Conservation (phyloP, 2,888 invertebrate genomes). For the Labia minor region DNA sequence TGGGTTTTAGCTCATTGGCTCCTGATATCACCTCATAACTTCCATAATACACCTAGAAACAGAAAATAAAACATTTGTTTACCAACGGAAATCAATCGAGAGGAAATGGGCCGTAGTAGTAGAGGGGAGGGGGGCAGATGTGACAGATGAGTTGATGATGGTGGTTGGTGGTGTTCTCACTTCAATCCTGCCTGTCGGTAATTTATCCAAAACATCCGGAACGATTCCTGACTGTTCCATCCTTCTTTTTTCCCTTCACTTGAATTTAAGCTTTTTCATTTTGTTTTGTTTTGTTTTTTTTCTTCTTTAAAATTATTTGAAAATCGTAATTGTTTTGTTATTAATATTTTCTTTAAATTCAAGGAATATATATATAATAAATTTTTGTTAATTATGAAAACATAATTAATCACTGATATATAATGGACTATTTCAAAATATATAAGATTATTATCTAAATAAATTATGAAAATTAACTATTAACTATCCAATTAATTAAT, state of each 20-base stretch:
- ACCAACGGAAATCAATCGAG: not conserved
- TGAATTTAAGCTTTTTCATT: too few relatives aligned
- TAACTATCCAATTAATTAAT: too few relatives aligned
- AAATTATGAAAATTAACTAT: too few relatives aligned
- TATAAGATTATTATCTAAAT: too few relatives aligned
- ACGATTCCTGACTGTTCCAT: slow-evolving; percentile 1
- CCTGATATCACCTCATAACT: not conserved
- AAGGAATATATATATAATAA: too few relatives aligned
- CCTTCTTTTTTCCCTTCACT: not conserved
- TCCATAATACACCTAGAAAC: not conserved
- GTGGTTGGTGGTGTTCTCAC: not conserved
- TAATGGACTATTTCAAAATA: too few relatives aligned
- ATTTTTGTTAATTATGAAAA: too few relatives aligned
- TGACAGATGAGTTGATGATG: not conserved
- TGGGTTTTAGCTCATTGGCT: not conserved
- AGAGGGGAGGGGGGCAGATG: not conserved
- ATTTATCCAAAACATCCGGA: not conserved
- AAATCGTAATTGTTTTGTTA: too few relatives aligned
- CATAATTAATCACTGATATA: too few relatives aligned
- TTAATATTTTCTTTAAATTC: too few relatives aligned
- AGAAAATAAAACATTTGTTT: not conserved
- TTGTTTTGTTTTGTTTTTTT: too few relatives aligned
- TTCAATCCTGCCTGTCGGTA: not conserved
- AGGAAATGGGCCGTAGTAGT: not conserved
- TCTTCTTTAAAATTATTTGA: too few relatives aligned